These are phyloP conservation scores for Formica exsecta DNA, from an alignment of 1,140 invertebrate species.

Conservation along the genomic window DNA sequence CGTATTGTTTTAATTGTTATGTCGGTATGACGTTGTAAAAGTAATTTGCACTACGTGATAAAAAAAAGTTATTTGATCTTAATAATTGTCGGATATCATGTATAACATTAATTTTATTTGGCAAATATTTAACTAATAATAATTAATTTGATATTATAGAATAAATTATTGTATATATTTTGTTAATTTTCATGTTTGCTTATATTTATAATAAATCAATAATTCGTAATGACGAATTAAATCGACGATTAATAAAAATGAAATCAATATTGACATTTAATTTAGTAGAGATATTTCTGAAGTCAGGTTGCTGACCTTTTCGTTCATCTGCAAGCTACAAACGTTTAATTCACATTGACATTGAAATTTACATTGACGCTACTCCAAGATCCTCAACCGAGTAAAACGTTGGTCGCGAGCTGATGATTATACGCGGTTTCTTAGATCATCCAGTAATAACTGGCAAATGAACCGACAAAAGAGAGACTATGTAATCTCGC, in stretches of 20 bases:
- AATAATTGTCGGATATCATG: no score
- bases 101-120: background rate
- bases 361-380: background rate
- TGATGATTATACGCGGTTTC: conserved; percentile 22
- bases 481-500: conserved; percentile 14
- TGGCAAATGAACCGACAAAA: conserved; percentile 27
- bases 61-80: background rate
- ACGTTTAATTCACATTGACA: conserved; percentile 3
- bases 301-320: background rate
- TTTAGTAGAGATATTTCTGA: background rate
- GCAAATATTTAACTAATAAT: background rate
- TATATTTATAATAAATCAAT: background rate
- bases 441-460: conserved; percentile 23
- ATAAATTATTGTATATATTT: background rate
- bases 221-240: background rate
- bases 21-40: background rate
- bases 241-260: background rate
- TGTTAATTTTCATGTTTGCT: background rate
- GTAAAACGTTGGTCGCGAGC: background rate
- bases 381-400: conserved; percentile 11
- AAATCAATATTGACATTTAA: background rate
- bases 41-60: no score
- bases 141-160: background rate
- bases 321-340: background rate
- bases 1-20: background rate